Percentiles rank a stretch among this genome's conserved stretches.
phyloP scores from a whole-genome alignment of 1,140 invertebrate species.

The Halesus radiatus region DNA sequence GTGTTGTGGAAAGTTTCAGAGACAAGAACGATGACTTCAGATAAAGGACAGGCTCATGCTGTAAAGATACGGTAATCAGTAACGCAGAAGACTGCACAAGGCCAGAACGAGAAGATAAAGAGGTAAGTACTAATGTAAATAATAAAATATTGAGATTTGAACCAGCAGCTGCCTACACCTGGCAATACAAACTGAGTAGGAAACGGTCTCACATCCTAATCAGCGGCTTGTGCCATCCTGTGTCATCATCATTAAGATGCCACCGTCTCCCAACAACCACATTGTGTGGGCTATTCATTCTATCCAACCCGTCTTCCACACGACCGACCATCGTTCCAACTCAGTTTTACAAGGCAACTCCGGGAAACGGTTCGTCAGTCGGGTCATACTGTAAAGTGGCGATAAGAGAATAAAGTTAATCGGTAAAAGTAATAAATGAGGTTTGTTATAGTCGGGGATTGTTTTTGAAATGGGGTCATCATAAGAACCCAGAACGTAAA shows the following conservation, averaged over 20 bases:
- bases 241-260: slow-evolving; percentile 49
- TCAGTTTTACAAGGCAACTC: neutral
- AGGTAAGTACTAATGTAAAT: too few species aligned
- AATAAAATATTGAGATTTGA: neutral
- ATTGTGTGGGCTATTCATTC: too few species aligned
- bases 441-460: too few species aligned
- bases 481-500: too few species aligned
- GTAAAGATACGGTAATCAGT: too few species aligned
- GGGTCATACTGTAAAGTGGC: neutral
- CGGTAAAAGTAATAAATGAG: neutral
- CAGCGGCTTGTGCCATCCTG: slow-evolving; percentile 52
- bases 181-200: slow-evolving; percentile 37
- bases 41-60: too few species aligned
- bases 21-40: too few species aligned
- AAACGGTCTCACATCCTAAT: slow-evolving; percentile 58
- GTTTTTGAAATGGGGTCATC: too few species aligned
- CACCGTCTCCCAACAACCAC: slow-evolving; percentile 3
- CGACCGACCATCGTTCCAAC: neutral
- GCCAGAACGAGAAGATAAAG: too few species aligned
- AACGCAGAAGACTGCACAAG: too few species aligned
- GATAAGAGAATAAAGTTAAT: neutral
- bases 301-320: neutral
- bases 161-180: neutral
- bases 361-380: neutral
- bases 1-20: too few species aligned